These are phyloP conservation scores for Ditula angustiorana DNA, from an alignment of 2,888 invertebrate species.

Conservation along the genomic window DNA sequence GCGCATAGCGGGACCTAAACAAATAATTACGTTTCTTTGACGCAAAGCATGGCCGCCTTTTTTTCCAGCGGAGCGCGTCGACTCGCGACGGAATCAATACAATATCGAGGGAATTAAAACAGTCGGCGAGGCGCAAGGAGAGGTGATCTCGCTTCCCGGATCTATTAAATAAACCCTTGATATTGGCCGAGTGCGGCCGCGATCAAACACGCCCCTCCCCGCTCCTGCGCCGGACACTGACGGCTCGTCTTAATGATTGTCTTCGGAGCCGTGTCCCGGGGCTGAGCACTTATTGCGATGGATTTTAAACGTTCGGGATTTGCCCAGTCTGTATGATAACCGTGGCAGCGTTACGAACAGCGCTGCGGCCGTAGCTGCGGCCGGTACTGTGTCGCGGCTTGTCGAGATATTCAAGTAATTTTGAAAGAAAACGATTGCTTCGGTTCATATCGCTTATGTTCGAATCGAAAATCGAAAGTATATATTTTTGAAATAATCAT, in stretches of 20 bases:
- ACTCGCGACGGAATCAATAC: background rate
- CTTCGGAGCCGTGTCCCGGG: background rate
- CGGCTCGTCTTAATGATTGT: background rate
- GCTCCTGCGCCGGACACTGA: background rate
- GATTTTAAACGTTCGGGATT: background rate
- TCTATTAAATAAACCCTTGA: background rate
- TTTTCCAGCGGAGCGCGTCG: background rate
- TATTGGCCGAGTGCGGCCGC: background rate
- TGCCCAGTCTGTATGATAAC: too few relatives aligned
- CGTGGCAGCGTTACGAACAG: too few relatives aligned
- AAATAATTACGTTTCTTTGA: slow-evolving; percentile 1
- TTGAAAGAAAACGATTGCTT: too few relatives aligned
- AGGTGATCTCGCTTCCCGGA: background rate
- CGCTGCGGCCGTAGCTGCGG: too few relatives aligned
- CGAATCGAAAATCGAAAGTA: too few relatives aligned
- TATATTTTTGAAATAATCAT: too few relatives aligned
- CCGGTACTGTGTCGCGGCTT: too few relatives aligned
- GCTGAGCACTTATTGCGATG: background rate
- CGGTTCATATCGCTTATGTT: too few relatives aligned
- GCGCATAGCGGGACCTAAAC: background rate
- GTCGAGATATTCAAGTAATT: too few relatives aligned
- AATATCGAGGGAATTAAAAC: background rate
- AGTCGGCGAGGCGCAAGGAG: background rate
- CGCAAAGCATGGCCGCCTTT: background rate
- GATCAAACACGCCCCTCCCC: background rate